Percentiles rank a stretch among this genome's conserved stretches.
Evolutionary conservation across 2,113 vertebrate genomes (phyloP).

Genomic region (rabbit (Oryctolagus cuniculus)): DNA sequence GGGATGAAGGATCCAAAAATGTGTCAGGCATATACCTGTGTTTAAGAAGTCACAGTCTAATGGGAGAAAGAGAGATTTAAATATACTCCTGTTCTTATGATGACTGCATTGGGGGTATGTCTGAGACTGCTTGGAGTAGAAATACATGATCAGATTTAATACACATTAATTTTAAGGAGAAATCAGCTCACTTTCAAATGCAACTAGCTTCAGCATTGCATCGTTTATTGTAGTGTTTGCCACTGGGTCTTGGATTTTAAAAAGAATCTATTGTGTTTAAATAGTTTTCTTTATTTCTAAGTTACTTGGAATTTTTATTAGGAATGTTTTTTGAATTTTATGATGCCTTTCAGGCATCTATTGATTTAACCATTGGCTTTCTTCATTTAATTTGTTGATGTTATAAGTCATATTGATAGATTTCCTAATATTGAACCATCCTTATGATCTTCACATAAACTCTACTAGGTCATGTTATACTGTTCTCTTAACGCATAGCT

Average conservation of each 20-base stretch:
- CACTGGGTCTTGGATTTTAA: constrained; percentile 42
- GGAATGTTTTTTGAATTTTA: constrained; percentile 69
- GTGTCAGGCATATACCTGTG: neutral
- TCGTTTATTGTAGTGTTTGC: constrained; percentile 13
- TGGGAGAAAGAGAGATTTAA: constrained; percentile 22
- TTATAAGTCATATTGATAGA: constrained; percentile 74
- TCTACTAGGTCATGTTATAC: constrained; percentile 41
- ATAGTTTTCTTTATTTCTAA: constrained; percentile 71
- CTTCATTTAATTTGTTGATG: constrained; percentile 73
- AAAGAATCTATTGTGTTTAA: constrained; percentile 69
- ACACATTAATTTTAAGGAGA: constrained; percentile 46
- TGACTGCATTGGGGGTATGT: neutral
- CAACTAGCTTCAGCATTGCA: constrained; percentile 62
- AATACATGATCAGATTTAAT: constrained; percentile 38
- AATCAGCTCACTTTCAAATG: constrained; percentile 54
- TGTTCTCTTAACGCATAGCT: constrained; percentile 7
- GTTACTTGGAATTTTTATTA: constrained; percentile 72
- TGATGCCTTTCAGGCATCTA: constrained; percentile 66
- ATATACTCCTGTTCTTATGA: neutral
- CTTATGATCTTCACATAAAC: constrained; percentile 62
- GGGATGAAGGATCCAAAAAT: constrained; percentile 34
- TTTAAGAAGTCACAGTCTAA: constrained; percentile 1
- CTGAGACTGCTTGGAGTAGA: neutral
- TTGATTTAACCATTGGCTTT: constrained; percentile 73
- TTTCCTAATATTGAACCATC: constrained; percentile 62